Evolutionary conservation across 1,140 invertebrate species (phyloP).

Genomic region (Brachionus rubens): DNA sequence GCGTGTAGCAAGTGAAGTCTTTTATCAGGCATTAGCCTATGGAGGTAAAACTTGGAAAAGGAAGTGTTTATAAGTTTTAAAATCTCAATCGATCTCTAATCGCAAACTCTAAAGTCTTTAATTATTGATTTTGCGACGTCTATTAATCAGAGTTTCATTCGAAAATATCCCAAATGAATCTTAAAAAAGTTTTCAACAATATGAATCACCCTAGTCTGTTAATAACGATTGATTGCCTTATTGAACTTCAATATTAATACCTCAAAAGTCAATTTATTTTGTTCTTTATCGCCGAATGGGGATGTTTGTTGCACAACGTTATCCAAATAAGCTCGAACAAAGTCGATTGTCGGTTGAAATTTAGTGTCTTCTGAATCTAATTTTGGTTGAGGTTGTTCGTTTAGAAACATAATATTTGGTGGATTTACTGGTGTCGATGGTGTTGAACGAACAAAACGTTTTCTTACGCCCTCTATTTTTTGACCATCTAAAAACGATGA

Average conservation of each 20-base stretch:
- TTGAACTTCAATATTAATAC: constrained; percentile 55
- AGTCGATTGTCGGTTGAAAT: constrained; percentile 84
- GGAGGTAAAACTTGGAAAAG: too few species aligned
- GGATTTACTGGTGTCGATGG: background rate
- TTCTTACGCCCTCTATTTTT: constrained; percentile 17
- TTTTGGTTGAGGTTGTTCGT: background rate
- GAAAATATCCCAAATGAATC: too few species aligned
- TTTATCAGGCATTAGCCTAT: too few species aligned
- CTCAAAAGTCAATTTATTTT: constrained; percentile 95
- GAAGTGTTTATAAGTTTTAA: too few species aligned
- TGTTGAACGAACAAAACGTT: background rate
- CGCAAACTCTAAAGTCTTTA: too few species aligned
- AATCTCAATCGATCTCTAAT: too few species aligned
- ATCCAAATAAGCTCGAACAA: constrained; percentile 91
- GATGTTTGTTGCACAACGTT: constrained; percentile 86
- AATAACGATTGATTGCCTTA: too few species aligned
- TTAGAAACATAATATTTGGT: background rate
- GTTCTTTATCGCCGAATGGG: constrained; percentile 86
- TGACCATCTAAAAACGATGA: background rate
- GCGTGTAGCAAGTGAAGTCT: too few species aligned
- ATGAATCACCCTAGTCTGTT: too few species aligned
- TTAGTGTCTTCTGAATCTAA: constrained; percentile 64
- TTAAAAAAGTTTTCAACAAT: too few species aligned
- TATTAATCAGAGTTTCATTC: too few species aligned
- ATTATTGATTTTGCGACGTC: too few species aligned